Percentiles rank a stretch among this genome's conserved stretches.
These are phyloP conservation scores for Cancer borealis DNA, from an alignment of 2,888 invertebrate species.

Conservation along the genomic window DNA sequence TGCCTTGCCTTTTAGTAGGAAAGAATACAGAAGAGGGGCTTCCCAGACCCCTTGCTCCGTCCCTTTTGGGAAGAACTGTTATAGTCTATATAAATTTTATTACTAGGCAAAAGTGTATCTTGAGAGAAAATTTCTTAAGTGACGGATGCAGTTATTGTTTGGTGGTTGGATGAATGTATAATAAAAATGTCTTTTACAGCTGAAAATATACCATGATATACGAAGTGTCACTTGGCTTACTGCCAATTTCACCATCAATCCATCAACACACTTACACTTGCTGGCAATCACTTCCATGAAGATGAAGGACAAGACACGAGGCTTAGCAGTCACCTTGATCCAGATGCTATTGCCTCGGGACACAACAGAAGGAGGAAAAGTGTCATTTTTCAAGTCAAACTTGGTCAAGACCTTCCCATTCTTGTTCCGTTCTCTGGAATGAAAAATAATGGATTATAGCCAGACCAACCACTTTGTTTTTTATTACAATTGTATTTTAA, in stretches of 20 bases:
- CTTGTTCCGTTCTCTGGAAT: constrained; percentile 68
- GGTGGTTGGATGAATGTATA: too few relatives aligned
- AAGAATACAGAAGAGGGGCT: too few relatives aligned
- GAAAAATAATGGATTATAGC: not conserved
- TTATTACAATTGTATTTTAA: too few relatives aligned
- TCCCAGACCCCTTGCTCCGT: too few relatives aligned
- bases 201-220: constrained; percentile 79
- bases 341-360: constrained; percentile 89
- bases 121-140: too few relatives aligned
- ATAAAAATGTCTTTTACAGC: too few relatives aligned
- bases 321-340: constrained; percentile 88
- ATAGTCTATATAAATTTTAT: too few relatives aligned
- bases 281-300: constrained; percentile 85
- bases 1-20: too few relatives aligned
- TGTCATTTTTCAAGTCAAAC: constrained; percentile 89
- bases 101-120: too few relatives aligned
- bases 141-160: too few relatives aligned
- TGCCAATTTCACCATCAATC: not conserved
- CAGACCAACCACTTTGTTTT: not conserved
- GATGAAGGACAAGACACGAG: constrained; percentile 87
- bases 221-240: too few relatives aligned
- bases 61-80: too few relatives aligned
- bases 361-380: constrained; percentile 92
- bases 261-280: constrained; percentile 61
- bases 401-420: constrained; percentile 73